Conservation (phyloP, 2,888 invertebrate genomes). For the Rapana venosa region DNA sequence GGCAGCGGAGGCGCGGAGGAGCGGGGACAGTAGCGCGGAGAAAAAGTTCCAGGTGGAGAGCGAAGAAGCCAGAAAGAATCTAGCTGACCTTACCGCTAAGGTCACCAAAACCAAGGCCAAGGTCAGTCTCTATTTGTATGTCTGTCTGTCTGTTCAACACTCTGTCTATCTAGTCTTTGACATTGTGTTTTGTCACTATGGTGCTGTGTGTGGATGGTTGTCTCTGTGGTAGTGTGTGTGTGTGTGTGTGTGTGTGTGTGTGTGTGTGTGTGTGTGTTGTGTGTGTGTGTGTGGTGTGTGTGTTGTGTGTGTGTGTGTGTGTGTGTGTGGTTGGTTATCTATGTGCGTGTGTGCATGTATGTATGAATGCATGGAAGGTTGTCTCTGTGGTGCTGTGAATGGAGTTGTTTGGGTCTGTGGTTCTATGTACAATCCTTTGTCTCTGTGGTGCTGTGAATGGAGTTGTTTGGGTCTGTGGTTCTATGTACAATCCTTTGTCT, state of each 20-base stretch:
- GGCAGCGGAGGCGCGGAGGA: constrained; percentile 56
- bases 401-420: background rate
- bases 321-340: background rate
- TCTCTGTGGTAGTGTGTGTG: background rate
- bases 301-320: constrained; percentile 11
- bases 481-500: background rate
- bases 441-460: no score
- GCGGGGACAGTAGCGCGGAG: constrained; percentile 60
- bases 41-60: constrained; percentile 68
- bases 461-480: background rate
- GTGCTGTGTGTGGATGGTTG: background rate
- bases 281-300: no score
- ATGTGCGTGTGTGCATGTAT: background rate
- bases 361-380: no score
- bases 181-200: background rate
- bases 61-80: constrained; percentile 55
- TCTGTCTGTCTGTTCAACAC: background rate
- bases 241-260: background rate
- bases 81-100: constrained; percentile 65
- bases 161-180: background rate
- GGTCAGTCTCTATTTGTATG: constrained; percentile 6
- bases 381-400: no score
- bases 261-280: background rate
- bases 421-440: background rate
- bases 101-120: constrained; percentile 54